phyloP scores from a whole-genome alignment of 2,888 invertebrate genomes.

The Aquatica leii region DNA sequence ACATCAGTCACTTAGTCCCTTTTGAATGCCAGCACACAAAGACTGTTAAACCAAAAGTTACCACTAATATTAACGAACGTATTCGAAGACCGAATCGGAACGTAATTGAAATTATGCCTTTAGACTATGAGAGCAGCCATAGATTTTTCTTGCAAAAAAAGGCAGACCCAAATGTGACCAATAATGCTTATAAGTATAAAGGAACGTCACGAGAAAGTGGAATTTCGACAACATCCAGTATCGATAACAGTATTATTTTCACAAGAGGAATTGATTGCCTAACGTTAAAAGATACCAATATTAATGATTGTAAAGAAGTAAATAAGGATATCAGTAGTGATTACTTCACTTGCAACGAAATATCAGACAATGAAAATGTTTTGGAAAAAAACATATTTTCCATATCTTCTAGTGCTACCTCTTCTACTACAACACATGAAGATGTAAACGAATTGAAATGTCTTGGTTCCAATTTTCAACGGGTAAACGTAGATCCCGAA shows the following conservation, averaged over 20 bases:
- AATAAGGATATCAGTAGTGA: slow-evolving; percentile 50
- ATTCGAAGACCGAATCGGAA: slow-evolving; percentile 8
- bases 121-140: slow-evolving; percentile 24
- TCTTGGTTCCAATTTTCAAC: no score
- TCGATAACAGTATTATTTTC: slow-evolving; percentile 5
- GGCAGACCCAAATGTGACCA: background rate
- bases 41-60: background rate
- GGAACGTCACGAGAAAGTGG: slow-evolving; percentile 53
- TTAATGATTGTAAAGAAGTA: background rate
- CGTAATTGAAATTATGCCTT: slow-evolving; percentile 24
- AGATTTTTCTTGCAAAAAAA: slow-evolving; percentile 11
- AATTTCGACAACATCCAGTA: slow-evolving; percentile 46
- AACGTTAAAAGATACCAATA: background rate
- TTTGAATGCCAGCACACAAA: background rate
- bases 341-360: slow-evolving; percentile 54
- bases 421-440: no score
- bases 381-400: slow-evolving; percentile 50
- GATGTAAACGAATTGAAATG: no score
- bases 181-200: slow-evolving; percentile 21
- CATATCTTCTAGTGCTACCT: slow-evolving; percentile 17
- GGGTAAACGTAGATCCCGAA: no score
- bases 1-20: background rate
- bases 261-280: background rate
- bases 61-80: slow-evolving; percentile 16
- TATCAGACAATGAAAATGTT: slow-evolving; percentile 38